Conservation (phyloP, 1,140 invertebrate genomes). For the Plectrocnemia conspersa region DNA sequence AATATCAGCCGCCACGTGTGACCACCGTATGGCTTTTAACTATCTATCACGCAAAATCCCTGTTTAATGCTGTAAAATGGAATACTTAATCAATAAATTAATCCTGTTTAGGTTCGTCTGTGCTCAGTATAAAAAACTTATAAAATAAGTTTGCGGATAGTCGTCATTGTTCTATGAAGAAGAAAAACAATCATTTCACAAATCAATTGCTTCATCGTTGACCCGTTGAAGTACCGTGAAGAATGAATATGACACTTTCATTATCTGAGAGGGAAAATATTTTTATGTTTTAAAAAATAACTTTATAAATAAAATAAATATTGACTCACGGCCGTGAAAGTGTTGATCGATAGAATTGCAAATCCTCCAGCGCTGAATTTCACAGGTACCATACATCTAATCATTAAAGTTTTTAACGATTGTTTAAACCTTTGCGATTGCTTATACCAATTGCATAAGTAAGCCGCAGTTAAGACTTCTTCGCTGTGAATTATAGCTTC, state of each 20-base stretch:
- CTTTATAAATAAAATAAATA: not conserved
- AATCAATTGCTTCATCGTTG: conserved; percentile 27
- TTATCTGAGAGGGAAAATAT: conserved; percentile 42
- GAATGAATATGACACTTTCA: conserved; percentile 48
- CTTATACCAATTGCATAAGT: conserved; percentile 47
- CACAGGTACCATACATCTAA: conserved; percentile 42
- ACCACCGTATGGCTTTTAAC: no score
- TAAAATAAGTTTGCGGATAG: no score
- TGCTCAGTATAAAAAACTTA: no score
- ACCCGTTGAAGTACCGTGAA: conserved; percentile 48
- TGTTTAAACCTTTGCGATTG: conserved; percentile 41
- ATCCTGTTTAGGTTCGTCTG: no score
- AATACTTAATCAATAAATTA: no score
- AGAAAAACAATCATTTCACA: no score
- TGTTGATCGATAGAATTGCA: conserved; percentile 46
- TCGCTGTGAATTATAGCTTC: conserved; percentile 48
- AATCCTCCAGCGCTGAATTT: conserved; percentile 49
- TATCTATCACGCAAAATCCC: no score
- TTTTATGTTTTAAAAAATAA: conserved; percentile 4
- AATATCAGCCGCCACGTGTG: no score
- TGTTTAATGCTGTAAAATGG: no score
- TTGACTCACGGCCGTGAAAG: conserved; percentile 45
- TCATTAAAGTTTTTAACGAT: conserved; percentile 46
- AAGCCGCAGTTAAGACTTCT: conserved; percentile 42
- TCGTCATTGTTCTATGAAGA: no score